Conservation (phyloP, 2,888 invertebrate genomes). For the Cheilosia scutellata region DNA sequence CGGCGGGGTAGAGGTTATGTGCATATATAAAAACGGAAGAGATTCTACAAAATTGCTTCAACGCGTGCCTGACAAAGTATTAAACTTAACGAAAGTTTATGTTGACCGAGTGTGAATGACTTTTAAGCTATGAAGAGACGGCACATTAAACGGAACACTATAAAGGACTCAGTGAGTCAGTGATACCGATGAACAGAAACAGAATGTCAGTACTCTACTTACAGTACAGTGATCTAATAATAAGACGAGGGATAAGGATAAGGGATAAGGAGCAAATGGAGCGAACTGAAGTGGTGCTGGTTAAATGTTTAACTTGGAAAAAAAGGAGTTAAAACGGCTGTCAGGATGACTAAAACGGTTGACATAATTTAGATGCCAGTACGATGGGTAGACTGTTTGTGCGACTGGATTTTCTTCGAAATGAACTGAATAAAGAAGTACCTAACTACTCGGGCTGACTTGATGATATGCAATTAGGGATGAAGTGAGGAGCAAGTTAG, state of each 20-base stretch:
- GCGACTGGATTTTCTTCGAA: background rate
- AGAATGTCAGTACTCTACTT: slow-evolving; percentile 7
- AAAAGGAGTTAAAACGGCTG: slow-evolving; percentile 41
- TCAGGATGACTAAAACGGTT: slow-evolving; percentile 47
- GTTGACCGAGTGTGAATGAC: slow-evolving; percentile 68
- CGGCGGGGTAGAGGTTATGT: background rate
- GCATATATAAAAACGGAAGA: background rate
- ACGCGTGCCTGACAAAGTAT: slow-evolving; percentile 62
- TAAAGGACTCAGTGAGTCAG: background rate
- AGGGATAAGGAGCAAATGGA: slow-evolving; percentile 45
- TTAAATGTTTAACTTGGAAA: slow-evolving; percentile 66
- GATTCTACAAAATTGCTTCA: slow-evolving; percentile 18
- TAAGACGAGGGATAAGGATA: background rate
- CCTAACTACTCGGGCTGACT: background rate
- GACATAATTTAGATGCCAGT: slow-evolving; percentile 23
- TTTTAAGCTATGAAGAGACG: slow-evolving; percentile 31
- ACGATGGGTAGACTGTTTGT: background rate
- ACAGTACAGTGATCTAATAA: slow-evolving; percentile 40
- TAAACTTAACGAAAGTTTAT: slow-evolving; percentile 64
- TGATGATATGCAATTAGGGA: background rate
- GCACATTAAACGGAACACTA: background rate
- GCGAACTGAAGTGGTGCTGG: slow-evolving; percentile 52
- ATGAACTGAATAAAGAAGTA: background rate
- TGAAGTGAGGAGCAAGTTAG: background rate
- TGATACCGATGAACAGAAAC: slow-evolving; percentile 13